A percentile compares a stretch with the other conserved stretches of the same genome.
phyloP scores from a whole-genome alignment of 2,888 invertebrate species.

The Trichacis sp. region DNA sequence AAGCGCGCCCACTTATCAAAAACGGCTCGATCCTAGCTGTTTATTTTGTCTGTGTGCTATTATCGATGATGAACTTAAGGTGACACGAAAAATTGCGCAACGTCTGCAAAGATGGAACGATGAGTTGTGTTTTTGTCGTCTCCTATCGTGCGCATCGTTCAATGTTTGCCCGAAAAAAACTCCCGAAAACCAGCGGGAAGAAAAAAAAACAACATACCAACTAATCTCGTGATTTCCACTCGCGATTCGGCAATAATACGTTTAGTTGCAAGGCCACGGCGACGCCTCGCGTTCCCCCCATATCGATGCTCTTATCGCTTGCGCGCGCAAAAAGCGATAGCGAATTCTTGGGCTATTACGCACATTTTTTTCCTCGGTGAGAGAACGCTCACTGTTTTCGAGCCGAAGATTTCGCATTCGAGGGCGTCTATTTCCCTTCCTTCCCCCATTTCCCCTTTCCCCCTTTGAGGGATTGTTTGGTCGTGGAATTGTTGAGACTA shows the following conservation, averaged over 20 bases:
- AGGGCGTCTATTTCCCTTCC: neutral
- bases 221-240: conserved; percentile 30
- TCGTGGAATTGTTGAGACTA: too few species aligned
- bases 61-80: conserved; percentile 68
- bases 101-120: conserved; percentile 39
- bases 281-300: neutral
- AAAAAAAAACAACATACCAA: neutral
- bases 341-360: neutral
- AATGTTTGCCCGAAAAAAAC: conserved; percentile 29
- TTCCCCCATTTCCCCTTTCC: neutral
- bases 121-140: conserved; percentile 27
- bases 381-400: neutral
- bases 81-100: conserved; percentile 64
- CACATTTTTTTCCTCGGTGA: neutral
- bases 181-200: conserved; percentile 18
- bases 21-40: conserved; percentile 61
- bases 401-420: neutral
- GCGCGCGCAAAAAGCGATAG: conserved; percentile 1
- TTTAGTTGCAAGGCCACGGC: conserved; percentile 4
- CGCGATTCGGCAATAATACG: conserved; percentile 14
- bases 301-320: conserved; percentile 1
- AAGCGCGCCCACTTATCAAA: conserved; percentile 53
- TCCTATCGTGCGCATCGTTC: conserved; percentile 25
- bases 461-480: too few species aligned
- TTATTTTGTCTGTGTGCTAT: conserved; percentile 63